Evolutionary conservation across 1,140 invertebrate genomes (phyloP), one percentile per base, ranked within the genome.

Genomic region (Neomicropteryx cornuta): DNA sequence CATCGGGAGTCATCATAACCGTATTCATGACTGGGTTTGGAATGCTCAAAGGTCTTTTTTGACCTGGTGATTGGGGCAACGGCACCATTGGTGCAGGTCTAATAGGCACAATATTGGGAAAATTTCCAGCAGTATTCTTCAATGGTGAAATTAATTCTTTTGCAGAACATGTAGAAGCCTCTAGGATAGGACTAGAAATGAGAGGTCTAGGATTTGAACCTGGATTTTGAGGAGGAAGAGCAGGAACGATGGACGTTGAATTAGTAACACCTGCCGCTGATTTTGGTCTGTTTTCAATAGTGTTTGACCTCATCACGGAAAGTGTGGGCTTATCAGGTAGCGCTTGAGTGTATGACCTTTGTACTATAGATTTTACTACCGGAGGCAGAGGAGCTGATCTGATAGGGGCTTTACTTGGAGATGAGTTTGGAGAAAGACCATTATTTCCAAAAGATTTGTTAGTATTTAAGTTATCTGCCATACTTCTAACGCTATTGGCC

Each of bases 161-260:
- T 0, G 81, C 82, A 1, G 80, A 79, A 42, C 80, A 78, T 0
- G 84, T 87, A 0, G 84, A 87, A 2, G 76, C 76, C 47, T 86
- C 81, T 13, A 89, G 55, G 18, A 85, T 80, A 0, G 84, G 86
- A 41, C 77, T 79, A 16, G 83, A 85, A 38, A 89, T 88, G 8
- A 84, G 66, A 0, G 82, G 83, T 46, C 81, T 69, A 0, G 76
- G 70, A 1, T 65, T 66, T n/a, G 71, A 66, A 19, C 71, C 67
- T 1, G 62, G 61, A 50, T 75, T 76, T 17, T 63, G 50, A 3
- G 75, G 73, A 2, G 77, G 76, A 36, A 78, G 45, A 0, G 70
- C 68, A 1, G 79, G 73, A 0, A 68, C 59, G n/a, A 62, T 54
- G 2, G 68, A 51, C 4, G 60, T 56, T 40, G 58, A 65, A 17